These are phyloP conservation scores for Chaetodon trifasciatus DNA, from an alignment of 2,797 vertebrate genomes.

Conservation along the genomic window DNA sequence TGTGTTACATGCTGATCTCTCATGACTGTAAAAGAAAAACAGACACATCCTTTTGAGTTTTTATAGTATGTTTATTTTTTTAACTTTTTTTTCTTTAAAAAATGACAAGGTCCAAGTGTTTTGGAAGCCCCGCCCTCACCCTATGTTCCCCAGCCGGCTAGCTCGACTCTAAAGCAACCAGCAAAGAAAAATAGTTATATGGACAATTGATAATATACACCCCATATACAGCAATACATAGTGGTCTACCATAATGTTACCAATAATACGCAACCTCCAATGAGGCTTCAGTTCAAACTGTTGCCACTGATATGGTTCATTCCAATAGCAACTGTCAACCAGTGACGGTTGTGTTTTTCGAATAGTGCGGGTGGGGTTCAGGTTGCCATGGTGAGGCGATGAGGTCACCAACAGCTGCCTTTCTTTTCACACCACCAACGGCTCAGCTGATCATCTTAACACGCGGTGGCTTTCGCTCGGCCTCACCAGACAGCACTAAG, in stretches of 20 bases:
- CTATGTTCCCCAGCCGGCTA: slow-evolving; percentile 73
- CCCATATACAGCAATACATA: slow-evolving; percentile 88
- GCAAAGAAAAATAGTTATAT: slow-evolving; percentile 84
- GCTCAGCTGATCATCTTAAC: slow-evolving; percentile 53
- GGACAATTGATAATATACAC: slow-evolving; percentile 86
- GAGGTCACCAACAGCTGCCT: slow-evolving; percentile 58
- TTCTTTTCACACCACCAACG: slow-evolving; percentile 19
- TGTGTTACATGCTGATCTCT: background rate
- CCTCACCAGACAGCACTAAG: slow-evolving; percentile 51
- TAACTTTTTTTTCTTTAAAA: slow-evolving; percentile 73
- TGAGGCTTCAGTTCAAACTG: slow-evolving; percentile 76
- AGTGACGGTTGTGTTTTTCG: slow-evolving; percentile 54
- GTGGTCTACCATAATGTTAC: slow-evolving; percentile 86
- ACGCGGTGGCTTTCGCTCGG: background rate
- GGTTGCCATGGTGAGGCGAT: slow-evolving; percentile 36
- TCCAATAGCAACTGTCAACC: slow-evolving; percentile 74
- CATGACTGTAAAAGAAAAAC: slow-evolving; percentile 21
- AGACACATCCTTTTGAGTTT: slow-evolving; percentile 53
- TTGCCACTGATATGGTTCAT: slow-evolving; percentile 74
- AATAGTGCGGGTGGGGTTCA: slow-evolving; percentile 65
- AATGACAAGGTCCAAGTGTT: slow-evolving; percentile 80
- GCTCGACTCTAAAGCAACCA: slow-evolving; percentile 79
- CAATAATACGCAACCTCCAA: slow-evolving; percentile 75
- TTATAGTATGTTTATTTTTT: slow-evolving; percentile 73
- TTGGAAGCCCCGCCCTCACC: slow-evolving; percentile 77